phyloP scores from a whole-genome alignment of 2,888 invertebrate species.

The Melieria crassipennis region DNA sequence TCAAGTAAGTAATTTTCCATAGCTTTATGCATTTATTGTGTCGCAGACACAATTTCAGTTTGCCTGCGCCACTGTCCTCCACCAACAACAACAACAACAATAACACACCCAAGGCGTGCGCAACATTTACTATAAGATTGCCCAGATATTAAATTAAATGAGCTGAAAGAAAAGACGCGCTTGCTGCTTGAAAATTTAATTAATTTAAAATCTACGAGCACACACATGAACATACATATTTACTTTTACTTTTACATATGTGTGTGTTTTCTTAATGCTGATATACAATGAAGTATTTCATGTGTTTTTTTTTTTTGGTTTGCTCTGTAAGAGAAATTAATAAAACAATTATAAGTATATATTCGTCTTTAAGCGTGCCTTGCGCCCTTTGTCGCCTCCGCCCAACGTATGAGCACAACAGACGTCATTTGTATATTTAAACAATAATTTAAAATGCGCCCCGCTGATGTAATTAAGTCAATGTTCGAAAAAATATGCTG shows the following conservation, averaged over 20 bases:
- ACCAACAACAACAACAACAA: too few species aligned
- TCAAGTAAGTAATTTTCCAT: too few species aligned
- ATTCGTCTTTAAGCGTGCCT: background rate
- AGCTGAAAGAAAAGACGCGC: conserved; percentile 12
- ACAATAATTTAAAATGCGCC: background rate
- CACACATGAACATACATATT: too few species aligned
- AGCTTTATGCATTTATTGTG: too few species aligned
- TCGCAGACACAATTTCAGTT: too few species aligned
- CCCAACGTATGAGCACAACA: background rate
- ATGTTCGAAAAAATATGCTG: too few species aligned
- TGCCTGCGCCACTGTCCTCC: too few species aligned
- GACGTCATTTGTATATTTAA: background rate
- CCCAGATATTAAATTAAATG: conserved; percentile 24
- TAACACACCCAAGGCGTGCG: too few species aligned
- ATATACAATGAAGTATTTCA: background rate
- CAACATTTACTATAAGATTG: too few species aligned
- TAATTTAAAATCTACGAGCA: conserved; percentile 12
- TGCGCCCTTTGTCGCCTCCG: background rate
- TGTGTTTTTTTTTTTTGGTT: background rate
- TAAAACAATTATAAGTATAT: background rate
- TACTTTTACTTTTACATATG: background rate
- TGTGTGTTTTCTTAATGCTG: background rate
- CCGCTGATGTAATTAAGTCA: background rate
- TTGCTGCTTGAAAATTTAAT: conserved; percentile 18
- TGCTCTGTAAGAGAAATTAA: background rate